phyloP scores from a whole-genome alignment of 2,797 vertebrate species.

The Iguana delicatissima region DNA sequence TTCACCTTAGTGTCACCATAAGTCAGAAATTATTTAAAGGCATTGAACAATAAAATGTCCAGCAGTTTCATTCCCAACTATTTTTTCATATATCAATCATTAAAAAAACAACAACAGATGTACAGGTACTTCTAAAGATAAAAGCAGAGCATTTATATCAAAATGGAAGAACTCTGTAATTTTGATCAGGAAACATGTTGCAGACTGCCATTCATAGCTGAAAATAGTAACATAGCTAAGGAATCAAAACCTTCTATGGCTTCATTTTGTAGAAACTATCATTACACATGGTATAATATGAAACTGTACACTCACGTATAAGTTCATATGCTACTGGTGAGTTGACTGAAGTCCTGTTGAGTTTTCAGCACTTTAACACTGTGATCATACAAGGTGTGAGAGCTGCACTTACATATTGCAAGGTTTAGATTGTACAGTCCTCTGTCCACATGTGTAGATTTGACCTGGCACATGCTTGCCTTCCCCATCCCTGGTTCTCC shows the following conservation, averaged over 20 bases:
- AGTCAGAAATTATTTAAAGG: too few relatives aligned
- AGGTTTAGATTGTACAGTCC: not conserved
- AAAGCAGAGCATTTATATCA: not conserved
- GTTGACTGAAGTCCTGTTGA: not conserved
- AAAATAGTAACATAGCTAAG: not conserved
- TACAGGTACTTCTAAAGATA: not conserved
- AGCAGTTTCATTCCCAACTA: too few relatives aligned
- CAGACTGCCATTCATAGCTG: not conserved
- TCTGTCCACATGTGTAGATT: too few relatives aligned
- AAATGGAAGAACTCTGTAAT: not conserved
- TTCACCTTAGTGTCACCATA: too few relatives aligned
- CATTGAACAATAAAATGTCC: too few relatives aligned
- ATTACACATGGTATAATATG: not conserved
- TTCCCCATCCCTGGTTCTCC: too few relatives aligned
- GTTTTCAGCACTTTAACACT: not conserved
- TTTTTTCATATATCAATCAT: too few relatives aligned
- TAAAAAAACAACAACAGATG: not conserved
- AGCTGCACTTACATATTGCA: not conserved
- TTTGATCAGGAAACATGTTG: not conserved
- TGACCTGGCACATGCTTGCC: too few relatives aligned
- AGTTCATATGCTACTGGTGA: not conserved
- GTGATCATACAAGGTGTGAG: not conserved
- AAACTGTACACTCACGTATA: conserved; percentile 11
- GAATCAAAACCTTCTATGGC: not conserved
- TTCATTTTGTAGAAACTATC: not conserved